Conservation (phyloP, 2,797 vertebrate genomes). For the Oreochromis mossambicus region DNA sequence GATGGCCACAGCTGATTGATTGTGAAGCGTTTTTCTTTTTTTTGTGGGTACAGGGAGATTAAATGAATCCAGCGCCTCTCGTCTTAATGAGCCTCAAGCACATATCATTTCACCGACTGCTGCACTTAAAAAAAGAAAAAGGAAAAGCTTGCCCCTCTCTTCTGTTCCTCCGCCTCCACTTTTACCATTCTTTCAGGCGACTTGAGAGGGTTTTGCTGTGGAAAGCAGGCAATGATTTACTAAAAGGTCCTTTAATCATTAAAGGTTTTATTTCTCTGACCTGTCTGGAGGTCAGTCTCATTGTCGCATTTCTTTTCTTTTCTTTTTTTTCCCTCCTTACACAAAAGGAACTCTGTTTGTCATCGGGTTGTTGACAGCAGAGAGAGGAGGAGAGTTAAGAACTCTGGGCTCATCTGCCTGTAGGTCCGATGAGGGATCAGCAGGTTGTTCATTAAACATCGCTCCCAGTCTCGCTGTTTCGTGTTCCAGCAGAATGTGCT, state of each 20-base stretch:
- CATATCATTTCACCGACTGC: slow-evolving; percentile 56
- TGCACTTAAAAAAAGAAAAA: slow-evolving; percentile 41
- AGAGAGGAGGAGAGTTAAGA: not conserved
- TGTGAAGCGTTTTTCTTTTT: not conserved
- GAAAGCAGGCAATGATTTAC: slow-evolving; percentile 65
- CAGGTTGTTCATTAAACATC: slow-evolving; percentile 35
- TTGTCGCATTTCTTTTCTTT: not conserved
- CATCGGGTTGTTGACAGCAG: slow-evolving; percentile 26
- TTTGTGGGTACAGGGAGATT: not conserved
- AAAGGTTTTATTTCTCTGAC: slow-evolving; percentile 35
- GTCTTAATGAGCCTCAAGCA: slow-evolving; percentile 49
- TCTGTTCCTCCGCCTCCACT: slow-evolving; percentile 34
- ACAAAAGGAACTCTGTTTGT: slow-evolving; percentile 49
- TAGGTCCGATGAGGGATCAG: slow-evolving; percentile 31
- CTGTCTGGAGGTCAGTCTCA: slow-evolving; percentile 47
- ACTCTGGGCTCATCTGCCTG: not conserved
- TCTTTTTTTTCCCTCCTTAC: not conserved
- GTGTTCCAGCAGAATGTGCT: not conserved
- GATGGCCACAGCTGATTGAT: slow-evolving; percentile 1
- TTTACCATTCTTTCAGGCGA: slow-evolving; percentile 30
- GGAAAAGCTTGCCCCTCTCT: slow-evolving; percentile 2
- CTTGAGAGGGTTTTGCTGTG: slow-evolving; percentile 48
- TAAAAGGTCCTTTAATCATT: slow-evolving; percentile 61
- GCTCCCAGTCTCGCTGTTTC: not conserved
- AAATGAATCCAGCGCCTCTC: slow-evolving; percentile 26